Percentiles rank a stretch among this genome's conserved stretches.
Conservation (phyloP, 2,888 invertebrate species). For the Sipha maydis region DNA sequence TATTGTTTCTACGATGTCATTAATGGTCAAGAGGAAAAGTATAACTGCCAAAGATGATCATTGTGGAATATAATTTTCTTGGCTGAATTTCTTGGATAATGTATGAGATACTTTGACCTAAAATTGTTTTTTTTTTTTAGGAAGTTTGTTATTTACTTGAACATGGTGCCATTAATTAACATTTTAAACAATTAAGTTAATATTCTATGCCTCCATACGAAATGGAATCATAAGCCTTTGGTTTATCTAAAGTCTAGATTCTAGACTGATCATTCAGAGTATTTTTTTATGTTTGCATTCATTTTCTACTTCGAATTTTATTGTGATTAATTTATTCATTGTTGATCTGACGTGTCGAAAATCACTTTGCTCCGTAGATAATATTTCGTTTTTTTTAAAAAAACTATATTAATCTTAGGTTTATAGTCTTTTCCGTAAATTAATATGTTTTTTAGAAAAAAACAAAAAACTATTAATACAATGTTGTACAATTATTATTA, state of each 20-base stretch:
- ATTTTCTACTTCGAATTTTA: background rate
- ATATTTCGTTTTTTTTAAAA: background rate
- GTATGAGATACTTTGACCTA: background rate
- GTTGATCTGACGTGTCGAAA: slow-evolving; percentile 18
- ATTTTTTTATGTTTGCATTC: background rate
- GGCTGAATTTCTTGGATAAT: background rate
- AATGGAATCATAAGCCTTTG: too few species aligned
- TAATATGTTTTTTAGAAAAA: too few species aligned
- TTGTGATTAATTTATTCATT: slow-evolving; percentile 18
- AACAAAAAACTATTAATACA: too few species aligned
- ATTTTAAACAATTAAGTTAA: too few species aligned
- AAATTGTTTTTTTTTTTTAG: background rate
- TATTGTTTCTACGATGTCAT: slow-evolving; percentile 14
- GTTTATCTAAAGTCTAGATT: background rate
- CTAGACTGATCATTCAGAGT: slow-evolving; percentile 14
- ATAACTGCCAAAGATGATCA: background rate
- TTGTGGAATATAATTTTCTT: slow-evolving; percentile 22
- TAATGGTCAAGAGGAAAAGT: background rate
- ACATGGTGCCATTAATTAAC: too few species aligned
- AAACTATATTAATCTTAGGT: slow-evolving; percentile 2
- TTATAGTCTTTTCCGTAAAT: background rate
- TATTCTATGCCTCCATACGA: too few species aligned
- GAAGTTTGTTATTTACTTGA: too few species aligned
- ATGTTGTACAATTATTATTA: too few species aligned
- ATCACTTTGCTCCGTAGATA: slow-evolving; percentile 8